Percentiles rank a stretch among this genome's conserved stretches.
phyloP scores from a whole-genome alignment of 2,113 vertebrate genomes.

The Lontra canadensis region DNA sequence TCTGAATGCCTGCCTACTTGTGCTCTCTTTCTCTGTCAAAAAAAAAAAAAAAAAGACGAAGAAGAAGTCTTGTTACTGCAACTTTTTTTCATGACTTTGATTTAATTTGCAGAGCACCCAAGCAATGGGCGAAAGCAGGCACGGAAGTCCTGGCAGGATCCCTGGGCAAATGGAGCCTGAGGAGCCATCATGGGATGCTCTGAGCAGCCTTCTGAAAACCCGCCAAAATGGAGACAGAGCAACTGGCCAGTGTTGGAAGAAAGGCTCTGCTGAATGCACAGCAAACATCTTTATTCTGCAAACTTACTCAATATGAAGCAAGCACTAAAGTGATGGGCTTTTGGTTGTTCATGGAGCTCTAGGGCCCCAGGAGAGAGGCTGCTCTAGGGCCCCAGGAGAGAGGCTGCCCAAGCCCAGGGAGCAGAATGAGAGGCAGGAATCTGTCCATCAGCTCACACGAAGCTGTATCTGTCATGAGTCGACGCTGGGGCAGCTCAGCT shows the following conservation, averaged over 20 bases:
- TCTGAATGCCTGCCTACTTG: no score
- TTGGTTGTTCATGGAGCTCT: background rate
- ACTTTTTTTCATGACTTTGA: background rate
- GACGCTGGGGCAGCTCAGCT: background rate
- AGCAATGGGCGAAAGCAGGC: background rate
- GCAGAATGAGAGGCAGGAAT: background rate
- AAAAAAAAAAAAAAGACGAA: no score
- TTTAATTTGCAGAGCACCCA: background rate
- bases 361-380: background rate
- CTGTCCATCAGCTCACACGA: accelerated
- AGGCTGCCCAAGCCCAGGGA: background rate
- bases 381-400: background rate
- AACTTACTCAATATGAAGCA: background rate
- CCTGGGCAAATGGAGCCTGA: no score
- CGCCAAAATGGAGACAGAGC: background rate
- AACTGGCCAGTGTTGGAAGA: accelerated
- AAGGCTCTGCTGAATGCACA: background rate
- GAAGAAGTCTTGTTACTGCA: background rate
- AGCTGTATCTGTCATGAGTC: background rate
- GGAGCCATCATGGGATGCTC: background rate
- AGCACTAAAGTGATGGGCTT: no score
- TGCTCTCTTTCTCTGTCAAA: no score
- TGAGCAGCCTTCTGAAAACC: accelerated
- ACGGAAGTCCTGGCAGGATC: no score
- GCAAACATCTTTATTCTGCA: background rate